Base-by-base conservation (phyloP, 37 sponge, comb jelly and placozoan species). In the Petrosia ficiformis region DNA sequence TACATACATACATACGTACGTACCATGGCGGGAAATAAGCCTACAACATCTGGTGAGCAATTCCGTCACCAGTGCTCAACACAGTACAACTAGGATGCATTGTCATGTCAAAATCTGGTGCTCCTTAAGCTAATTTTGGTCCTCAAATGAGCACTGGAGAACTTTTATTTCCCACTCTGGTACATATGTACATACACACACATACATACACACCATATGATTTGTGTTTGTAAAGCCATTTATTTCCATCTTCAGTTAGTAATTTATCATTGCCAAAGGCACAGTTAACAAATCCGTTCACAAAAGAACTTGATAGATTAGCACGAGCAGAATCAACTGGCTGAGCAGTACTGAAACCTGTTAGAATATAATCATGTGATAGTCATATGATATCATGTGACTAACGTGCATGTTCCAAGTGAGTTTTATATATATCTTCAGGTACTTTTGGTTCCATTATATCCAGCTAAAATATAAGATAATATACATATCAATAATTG, bases 391-490 rank as follows among this genome's bases (percentile, higher is more conserved):
- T 61, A 26, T 26, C 63, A 61, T 48, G 63, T n/a, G n/a, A n/a
- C 63, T 26, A 30, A 86, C 97, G 65, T 8, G 86, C 73, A 76
- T 90, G 84, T 59, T 98, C 99, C 52, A 95, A 59, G 58, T 98
- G 94, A 16, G 87, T 90, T 84, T 98, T 98, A 85, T 92, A 95
- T 59, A 98, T 95, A 68, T 98, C 93, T 63, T 98, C 99, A 56
- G 99, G 99, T 30, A 89, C 80, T 78, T 98, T 98, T 22, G 99
- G 99, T 69, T 98, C 99, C 89, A 98, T 90, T 67, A 98, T 98
- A 76, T 98, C 99, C 77, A 98, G 77, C 94, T 96, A 44, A 8
- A 60, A 19, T 48, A 48, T 36, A 61, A 44, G 36, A 52, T 42
- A 39, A 39, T 43, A 72, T 44, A 39, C n/a, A 32, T 44, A 8